phyloP scores from a whole-genome alignment of 2,113 vertebrate species.

The Pitta sordida region DNA sequence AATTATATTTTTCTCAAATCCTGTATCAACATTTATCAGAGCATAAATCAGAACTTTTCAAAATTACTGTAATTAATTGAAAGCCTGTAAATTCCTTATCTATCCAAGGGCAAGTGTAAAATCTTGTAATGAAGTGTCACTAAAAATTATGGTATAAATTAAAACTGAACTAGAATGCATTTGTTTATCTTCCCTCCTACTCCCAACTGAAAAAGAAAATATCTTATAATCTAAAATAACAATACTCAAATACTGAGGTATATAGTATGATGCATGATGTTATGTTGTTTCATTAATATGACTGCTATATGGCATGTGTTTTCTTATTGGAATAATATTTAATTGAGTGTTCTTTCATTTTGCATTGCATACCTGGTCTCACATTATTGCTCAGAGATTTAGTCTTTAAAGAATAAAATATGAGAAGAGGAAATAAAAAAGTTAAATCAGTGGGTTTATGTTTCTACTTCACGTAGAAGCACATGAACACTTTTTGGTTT shows the following conservation, averaged over 20 bases:
- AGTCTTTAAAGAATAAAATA: slow-evolving; percentile 7
- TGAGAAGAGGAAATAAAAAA: slow-evolving; percentile 22
- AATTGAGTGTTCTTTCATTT: not conserved
- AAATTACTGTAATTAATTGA: not conserved
- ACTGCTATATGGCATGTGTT: not conserved
- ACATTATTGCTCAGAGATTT: not conserved
- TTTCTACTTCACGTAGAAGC: slow-evolving; percentile 7
- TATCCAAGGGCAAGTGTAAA: not conserved
- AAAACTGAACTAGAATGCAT: not conserved
- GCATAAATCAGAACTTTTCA: not conserved
- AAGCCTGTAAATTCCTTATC: not conserved
- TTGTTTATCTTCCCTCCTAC: not conserved
- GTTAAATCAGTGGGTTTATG: not conserved
- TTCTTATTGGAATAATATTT: not conserved
- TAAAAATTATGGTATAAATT: not conserved
- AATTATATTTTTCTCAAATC: not conserved
- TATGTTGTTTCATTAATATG: not conserved
- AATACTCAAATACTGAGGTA: not conserved
- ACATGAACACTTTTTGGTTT: slow-evolving; percentile 3
- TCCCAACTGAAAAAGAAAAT: not conserved
- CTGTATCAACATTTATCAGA: not conserved
- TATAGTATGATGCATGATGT: not conserved
- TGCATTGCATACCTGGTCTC: not conserved
- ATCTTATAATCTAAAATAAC: not conserved
- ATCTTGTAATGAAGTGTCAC: not conserved